Evolutionary conservation across 2,888 invertebrate species (phyloP).

Genomic region (Dione vanillae): DNA sequence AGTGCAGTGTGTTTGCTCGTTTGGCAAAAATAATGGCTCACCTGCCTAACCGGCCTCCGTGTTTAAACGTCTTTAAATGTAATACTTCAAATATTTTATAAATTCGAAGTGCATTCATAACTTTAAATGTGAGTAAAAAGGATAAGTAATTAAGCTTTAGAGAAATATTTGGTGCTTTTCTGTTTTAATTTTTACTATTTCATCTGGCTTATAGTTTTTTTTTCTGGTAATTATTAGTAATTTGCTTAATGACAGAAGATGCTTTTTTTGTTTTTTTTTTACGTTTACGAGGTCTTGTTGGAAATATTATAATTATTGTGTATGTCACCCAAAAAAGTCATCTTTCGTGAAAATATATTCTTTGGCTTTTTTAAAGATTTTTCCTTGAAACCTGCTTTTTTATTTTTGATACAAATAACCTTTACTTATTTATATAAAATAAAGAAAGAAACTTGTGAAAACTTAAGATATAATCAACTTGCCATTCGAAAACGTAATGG

Average conservation of each 20-base stretch:
- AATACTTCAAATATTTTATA: conserved; percentile 24
- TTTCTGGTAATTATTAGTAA: not conserved
- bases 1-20: conserved; percentile 35
- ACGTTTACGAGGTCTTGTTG: not conserved
- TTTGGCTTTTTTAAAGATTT: not conserved
- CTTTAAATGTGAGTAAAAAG: conserved; percentile 6
- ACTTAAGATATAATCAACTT: not conserved
- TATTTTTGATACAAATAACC: too few species aligned
- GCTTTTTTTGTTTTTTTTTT: not conserved
- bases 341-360: not conserved
- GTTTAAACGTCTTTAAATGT: conserved; percentile 13
- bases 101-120: conserved; percentile 11
- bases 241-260: not conserved
- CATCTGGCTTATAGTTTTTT: not conserved
- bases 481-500: conserved; percentile 18
- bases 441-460: not conserved
- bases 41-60: conserved; percentile 43
- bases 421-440: too few species aligned
- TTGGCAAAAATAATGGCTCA: conserved; percentile 44
- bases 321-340: too few species aligned
- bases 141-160: conserved; percentile 4
- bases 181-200: not conserved
- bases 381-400: too few species aligned
- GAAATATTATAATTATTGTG: too few species aligned
- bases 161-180: conserved; percentile 12